Evolutionary conservation across 64 coral and sea anemone genomes (phyloP).

Genomic region (Trachythela sp.): DNA sequence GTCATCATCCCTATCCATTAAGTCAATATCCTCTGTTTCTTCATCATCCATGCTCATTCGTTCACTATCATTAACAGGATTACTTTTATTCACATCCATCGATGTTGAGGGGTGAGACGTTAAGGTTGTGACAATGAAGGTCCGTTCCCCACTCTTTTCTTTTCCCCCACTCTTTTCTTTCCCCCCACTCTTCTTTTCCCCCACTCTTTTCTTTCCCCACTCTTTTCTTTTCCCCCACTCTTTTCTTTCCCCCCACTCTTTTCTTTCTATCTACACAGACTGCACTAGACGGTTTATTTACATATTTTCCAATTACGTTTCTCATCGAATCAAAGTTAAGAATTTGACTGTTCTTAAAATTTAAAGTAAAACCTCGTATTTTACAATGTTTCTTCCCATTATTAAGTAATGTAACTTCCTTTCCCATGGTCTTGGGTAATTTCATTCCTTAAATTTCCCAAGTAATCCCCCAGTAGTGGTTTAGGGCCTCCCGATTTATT

Average conservation of each 20-base stretch:
- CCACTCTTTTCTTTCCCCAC: too few relatives aligned
- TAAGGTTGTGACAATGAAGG: background rate
- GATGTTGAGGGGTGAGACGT: background rate
- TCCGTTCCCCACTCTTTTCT: too few relatives aligned
- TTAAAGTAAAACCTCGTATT: constrained; percentile 18
- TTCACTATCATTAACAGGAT: background rate
- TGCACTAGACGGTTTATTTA: too few relatives aligned
- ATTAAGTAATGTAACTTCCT: background rate
- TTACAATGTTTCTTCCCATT: constrained; percentile 11
- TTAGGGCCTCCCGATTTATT: background rate
- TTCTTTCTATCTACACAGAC: too few relatives aligned
- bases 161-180: too few relatives aligned
- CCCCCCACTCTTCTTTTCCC: too few relatives aligned
- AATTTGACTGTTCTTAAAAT: constrained; percentile 35
- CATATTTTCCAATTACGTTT: constrained; percentile 33
- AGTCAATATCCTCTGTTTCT: background rate
- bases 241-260: background rate
- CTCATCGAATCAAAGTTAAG: constrained; percentile 29
- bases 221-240: constrained; percentile 8
- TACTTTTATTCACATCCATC: background rate
- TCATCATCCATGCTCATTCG: background rate
- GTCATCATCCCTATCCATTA: background rate
- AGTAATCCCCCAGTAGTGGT: background rate
- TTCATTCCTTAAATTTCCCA: too few relatives aligned
- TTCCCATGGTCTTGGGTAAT: background rate